Conservation (phyloP, 2,797 vertebrate species). For the Discoglossus pictus region DNA sequence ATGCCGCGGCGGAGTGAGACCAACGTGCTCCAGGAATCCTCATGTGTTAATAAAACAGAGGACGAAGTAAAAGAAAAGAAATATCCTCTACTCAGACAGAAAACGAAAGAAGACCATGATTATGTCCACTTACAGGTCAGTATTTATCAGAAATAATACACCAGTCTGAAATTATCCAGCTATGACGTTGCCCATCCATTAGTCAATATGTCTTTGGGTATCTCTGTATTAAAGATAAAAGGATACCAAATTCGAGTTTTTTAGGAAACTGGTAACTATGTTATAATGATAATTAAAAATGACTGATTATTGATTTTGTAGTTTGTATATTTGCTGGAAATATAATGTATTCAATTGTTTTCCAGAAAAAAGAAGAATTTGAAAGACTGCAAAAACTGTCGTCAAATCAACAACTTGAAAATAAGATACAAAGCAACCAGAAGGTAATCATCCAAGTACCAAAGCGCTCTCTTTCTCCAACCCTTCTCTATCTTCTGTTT, state of each 20-base stretch:
- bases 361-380: slow-evolving; percentile 71
- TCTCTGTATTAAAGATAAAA: too few relatives aligned
- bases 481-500: too few relatives aligned
- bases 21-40: slow-evolving; percentile 43
- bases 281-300: too few relatives aligned
- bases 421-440: slow-evolving; percentile 41
- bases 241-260: too few relatives aligned
- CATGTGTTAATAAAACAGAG: neutral
- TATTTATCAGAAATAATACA: neutral
- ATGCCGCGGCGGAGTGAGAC: slow-evolving; percentile 48
- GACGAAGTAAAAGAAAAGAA: neutral
- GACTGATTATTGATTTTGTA: too few relatives aligned
- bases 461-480: too few relatives aligned
- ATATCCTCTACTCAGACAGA: slow-evolving; percentile 14
- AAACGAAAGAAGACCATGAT: slow-evolving; percentile 68
- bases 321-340: too few relatives aligned
- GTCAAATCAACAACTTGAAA: slow-evolving; percentile 26
- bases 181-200: too few relatives aligned
- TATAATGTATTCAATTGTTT: neutral
- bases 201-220: too few relatives aligned
- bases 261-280: too few relatives aligned
- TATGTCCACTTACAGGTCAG: slow-evolving; percentile 81
- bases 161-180: too few relatives aligned
- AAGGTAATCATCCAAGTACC: too few relatives aligned
- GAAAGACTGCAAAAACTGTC: slow-evolving; percentile 59